Evolutionary conservation across 2,113 vertebrate genomes (phyloP).

Genomic region (Mormyrus iriodes): DNA sequence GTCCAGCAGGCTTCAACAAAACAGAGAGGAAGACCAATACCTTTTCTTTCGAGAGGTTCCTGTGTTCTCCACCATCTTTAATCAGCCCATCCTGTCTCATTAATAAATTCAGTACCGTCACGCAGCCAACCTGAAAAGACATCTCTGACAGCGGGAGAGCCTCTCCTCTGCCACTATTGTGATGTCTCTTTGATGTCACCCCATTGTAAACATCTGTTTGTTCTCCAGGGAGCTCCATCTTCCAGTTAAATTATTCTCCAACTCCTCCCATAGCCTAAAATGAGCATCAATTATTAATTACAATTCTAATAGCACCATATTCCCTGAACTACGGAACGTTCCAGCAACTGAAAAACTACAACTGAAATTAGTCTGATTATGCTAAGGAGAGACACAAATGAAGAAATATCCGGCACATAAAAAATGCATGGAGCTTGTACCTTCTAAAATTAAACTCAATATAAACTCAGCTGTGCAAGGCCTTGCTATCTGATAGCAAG

Average conservation of each 20-base stretch:
- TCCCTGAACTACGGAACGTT: conserved; percentile 25
- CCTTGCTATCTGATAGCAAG: background rate
- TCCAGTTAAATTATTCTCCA: conserved; percentile 32
- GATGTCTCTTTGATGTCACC: conserved; percentile 35
- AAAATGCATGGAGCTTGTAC: background rate
- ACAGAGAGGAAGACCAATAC: background rate
- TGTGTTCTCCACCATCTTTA: conserved; percentile 10
- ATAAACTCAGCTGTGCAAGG: background rate
- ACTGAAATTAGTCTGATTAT: conserved; percentile 1
- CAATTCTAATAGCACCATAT: conserved; percentile 22
- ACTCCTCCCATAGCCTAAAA: conserved; percentile 22
- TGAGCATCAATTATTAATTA: conserved; percentile 36
- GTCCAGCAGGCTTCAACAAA: background rate
- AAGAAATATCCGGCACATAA: background rate
- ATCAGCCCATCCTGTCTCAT: conserved; percentile 30
- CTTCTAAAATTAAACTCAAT: background rate
- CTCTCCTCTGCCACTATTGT: background rate
- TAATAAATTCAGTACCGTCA: conserved; percentile 31
- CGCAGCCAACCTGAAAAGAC: conserved; percentile 31
- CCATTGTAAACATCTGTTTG: conserved; percentile 45
- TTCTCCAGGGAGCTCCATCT: conserved; percentile 32
- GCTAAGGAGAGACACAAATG: background rate
- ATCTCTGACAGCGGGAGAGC: conserved; percentile 26
- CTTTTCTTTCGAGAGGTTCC: background rate
- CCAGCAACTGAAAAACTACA: conserved; percentile 30